Evolutionary conservation across 2,797 vertebrate genomes (phyloP), one percentile per base, ranked within the genome.

Genomic region (Peromyscus attwateri): DNA sequence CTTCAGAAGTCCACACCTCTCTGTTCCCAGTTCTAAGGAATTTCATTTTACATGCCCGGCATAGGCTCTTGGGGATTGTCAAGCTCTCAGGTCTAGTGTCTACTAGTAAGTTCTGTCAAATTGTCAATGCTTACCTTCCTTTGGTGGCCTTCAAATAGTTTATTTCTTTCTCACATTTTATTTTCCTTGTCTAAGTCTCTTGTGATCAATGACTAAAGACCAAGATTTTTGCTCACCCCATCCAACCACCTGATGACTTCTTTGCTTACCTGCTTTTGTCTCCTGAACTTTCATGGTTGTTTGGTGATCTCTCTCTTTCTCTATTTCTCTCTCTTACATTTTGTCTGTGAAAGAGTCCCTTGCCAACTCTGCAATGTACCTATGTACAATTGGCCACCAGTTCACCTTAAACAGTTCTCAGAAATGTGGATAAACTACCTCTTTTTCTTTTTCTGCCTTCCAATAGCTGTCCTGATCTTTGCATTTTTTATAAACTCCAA

Each of bases 21-120:
- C n/a, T 76, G 7, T 57, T 46, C 8, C 29, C 19, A 70, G 4
- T 19, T 55, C 4, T 89, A 34, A 79, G 11, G 17, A 31, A 70
- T 89, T 8, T 23, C 0, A 37, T 14, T 34, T 84, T 77, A 1
- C 68, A 34, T 11, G 29, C 0, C 9, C 27, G 68, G 34, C 40
- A 84, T 34, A 34, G 82, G 10, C 25, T 66, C 40, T 66, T 84
- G 19, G n/a, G 40, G 79, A 89, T 49, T 29, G 8, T 34, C 25
- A 40, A 40, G 13, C 19, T 62, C 57, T 90, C 25, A 87, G 7
- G 19, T 83, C 31, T 75, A 76, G 40, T 85, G 46, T 31, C 85
- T 80, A n/a, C 46, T 93, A 31, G 64, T 91, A 75, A 79, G 82
- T 76, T 91, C 82, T 92, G 16, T 85, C 82, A 83, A 82, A 29